Base-by-base conservation (phyloP, 2,113 vertebrate species). In the Ciconia stormi region DNA sequence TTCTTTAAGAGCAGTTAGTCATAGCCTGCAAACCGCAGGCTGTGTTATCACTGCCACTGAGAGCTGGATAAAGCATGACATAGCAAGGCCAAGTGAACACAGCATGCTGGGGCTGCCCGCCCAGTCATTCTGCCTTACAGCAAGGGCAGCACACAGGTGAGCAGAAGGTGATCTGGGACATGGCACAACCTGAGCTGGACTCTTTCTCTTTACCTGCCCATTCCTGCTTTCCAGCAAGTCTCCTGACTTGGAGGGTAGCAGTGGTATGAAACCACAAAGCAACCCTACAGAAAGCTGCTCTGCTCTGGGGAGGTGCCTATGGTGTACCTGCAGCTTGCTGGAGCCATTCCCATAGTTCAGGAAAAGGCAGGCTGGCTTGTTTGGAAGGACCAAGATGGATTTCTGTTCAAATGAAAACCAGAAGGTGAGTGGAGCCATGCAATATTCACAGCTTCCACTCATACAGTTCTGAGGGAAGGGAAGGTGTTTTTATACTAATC, bases 291-390 rank as follows among this genome's bases (percentile, higher is more conserved):
- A 74, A 38, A 79, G 15, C 26, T 55, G 46, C 32, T 71, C 17
- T n/a, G 13, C 61, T 53, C 50, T 70, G 38, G 7, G 23, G 26
- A 49, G 20, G 27, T 38, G 46, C n/a, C 26, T 6, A 11, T 1
- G 3, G 20, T 0, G 2, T 38, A 18, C 32, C 10, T 65, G n/a
- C 50, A 70, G 44, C 49, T 74, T 4, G 0, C 32, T 87, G 73
- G 61, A 79, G 42, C 10, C 1, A 0, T 44, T 65, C 56, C 50
- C 23, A 30, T 38, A 32, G 44, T 20, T 44, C 32, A 73, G 42
- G 13, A 27, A 73, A 47, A 53, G 38, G 16, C 20, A 62, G 13
- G 3, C 12, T 69, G 59, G 26, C 44, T 52, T 56, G 21, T 47
- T 26, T 18, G 34, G 63, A 77, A 81, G 53, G 36, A 88, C 10